A percentile compares a stretch with the other conserved stretches of the same genome.
These are phyloP conservation scores for Troilus luridus DNA, from an alignment of 2,888 invertebrate species.

Conservation along the genomic window DNA sequence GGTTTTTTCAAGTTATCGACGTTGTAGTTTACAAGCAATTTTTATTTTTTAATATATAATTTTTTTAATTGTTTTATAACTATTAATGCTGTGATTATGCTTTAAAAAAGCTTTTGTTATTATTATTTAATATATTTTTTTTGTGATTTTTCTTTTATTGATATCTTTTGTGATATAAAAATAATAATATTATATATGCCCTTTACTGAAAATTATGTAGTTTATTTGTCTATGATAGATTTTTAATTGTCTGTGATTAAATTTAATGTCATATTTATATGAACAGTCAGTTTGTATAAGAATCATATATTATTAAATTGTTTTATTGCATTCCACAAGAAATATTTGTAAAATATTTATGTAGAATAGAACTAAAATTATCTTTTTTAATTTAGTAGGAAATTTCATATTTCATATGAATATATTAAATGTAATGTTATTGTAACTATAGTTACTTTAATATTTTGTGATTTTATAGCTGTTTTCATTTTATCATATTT, in stretches of 20 bases:
- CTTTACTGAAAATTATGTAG: background rate
- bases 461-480: background rate
- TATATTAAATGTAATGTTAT: background rate
- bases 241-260: constrained; percentile 19
- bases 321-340: background rate
- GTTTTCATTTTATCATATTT: background rate
- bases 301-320: background rate
- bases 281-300: background rate
- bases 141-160: background rate
- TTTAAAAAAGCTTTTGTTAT: background rate
- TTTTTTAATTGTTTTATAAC: background rate
- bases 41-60: background rate
- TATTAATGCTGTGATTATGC: background rate
- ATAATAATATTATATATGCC: background rate
- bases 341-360: background rate
- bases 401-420: background rate
- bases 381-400: background rate
- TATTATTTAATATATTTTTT: background rate
- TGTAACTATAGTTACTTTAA: background rate
- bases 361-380: background rate
- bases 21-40: background rate
- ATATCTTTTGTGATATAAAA: constrained; percentile 2
- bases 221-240: constrained; percentile 5
- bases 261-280: background rate
- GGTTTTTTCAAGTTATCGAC: background rate